Evolutionary conservation across 2,113 vertebrate genomes (phyloP).

Genomic region (Pterocles gutturalis): DNA sequence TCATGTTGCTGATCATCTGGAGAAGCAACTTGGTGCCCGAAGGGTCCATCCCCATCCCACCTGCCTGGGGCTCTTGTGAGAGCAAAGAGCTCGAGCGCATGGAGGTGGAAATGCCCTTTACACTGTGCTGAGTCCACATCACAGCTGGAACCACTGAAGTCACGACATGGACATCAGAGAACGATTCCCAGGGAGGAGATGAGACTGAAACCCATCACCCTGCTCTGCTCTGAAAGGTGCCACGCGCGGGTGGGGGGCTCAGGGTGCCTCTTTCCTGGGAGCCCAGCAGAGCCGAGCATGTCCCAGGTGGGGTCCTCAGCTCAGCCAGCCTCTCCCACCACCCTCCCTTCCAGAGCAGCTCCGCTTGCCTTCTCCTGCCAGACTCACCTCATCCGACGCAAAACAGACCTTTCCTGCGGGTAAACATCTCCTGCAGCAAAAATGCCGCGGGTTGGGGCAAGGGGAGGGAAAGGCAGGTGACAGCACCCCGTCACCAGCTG

Average conservation of each 20-base stretch:
- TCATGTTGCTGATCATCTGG: neutral
- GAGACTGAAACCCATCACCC: neutral
- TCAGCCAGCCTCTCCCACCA: neutral
- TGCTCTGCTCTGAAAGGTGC: neutral
- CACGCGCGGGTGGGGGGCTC: accelerated
- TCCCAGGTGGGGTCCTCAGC: neutral
- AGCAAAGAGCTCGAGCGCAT: accelerated
- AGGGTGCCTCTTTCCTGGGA: neutral
- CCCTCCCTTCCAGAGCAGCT: neutral
- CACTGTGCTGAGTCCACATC: accelerated
- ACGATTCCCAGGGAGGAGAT: neutral
- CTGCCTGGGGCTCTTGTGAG: neutral
- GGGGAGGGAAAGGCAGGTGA: neutral
- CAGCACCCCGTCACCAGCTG: accelerated
- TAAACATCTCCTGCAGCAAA: neutral
- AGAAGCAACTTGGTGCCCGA: neutral
- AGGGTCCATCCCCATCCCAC: neutral
- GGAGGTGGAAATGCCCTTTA: neutral
- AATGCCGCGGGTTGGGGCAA: accelerated
- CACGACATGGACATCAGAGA: accelerated
- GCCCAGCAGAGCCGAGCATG: neutral
- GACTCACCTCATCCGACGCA: neutral
- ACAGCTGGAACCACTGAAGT: neutral
- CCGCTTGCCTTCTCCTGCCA: neutral
- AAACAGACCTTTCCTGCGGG: accelerated